Conservation (phyloP, 1,140 invertebrate genomes). For the Microplitis demolitor region DNA sequence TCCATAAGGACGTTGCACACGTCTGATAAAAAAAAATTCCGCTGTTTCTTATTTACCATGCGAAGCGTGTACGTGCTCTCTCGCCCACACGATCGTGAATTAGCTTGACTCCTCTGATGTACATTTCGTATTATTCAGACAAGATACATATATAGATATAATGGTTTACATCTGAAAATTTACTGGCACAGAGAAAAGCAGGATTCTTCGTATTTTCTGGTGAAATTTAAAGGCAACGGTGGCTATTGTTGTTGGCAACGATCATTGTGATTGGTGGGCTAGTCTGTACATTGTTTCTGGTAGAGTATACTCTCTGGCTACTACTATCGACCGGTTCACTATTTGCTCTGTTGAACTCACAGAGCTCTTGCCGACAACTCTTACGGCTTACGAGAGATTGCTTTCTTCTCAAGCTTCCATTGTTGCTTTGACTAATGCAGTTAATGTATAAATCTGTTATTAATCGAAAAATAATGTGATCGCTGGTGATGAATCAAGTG, state of each 20-base stretch:
- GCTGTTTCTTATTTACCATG: constrained; percentile 9
- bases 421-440: too few species aligned
- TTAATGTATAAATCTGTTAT: too few species aligned
- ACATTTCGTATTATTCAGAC: not conserved
- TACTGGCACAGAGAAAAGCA: not conserved
- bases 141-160: not conserved
- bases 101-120: not conserved
- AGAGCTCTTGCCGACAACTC: constrained; percentile 39
- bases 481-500: constrained; percentile 1
- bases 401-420: not conserved
- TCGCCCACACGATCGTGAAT: constrained; percentile 18
- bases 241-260: constrained; percentile 53
- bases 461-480: not conserved
- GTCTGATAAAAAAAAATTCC: not conserved
- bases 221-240: constrained; percentile 42
- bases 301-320: not conserved
- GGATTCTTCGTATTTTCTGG: constrained; percentile 43
- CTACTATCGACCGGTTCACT: constrained; percentile 34
- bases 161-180: too few species aligned
- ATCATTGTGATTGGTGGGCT: constrained; percentile 52
- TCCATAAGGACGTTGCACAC: not conserved
- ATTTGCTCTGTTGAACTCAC: constrained; percentile 50
- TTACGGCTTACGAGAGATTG: constrained; percentile 18
- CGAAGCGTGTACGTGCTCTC: constrained; percentile 6
- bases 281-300: constrained; percentile 40